Percentiles rank a stretch among this genome's conserved stretches.
Evolutionary conservation across 2,888 invertebrate genomes (phyloP).

Genomic region (Diarsia dahlii): DNA sequence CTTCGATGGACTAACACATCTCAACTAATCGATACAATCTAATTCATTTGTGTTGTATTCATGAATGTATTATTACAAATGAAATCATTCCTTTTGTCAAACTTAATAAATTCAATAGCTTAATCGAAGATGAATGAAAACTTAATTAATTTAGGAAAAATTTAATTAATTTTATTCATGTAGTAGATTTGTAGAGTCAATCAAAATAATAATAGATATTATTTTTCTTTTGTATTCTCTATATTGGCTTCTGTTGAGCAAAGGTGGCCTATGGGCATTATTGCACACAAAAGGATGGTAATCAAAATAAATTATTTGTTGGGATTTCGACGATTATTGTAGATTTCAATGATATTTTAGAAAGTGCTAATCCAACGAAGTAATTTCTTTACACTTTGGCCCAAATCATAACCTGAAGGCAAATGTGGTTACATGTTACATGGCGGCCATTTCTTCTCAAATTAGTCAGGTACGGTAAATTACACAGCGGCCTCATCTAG

Average conservation of each 20-base stretch:
- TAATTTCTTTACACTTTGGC: conserved; percentile 20
- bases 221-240: conserved; percentile 32
- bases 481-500: neutral
- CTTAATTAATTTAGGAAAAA: conserved; percentile 46
- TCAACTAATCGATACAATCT: conserved; percentile 15
- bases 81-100: conserved; percentile 54
- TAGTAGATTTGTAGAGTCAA: conserved; percentile 15
- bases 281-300: conserved; percentile 22
- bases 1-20: conserved; percentile 13
- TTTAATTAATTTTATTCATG: conserved; percentile 61
- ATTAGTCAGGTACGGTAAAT: neutral
- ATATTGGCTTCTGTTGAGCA: conserved; percentile 47
- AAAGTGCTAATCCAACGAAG: conserved; percentile 39
- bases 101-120: conserved; percentile 51
- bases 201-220: conserved; percentile 28
- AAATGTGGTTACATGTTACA: conserved; percentile 2
- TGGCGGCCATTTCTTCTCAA: neutral
- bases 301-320: conserved; percentile 46
- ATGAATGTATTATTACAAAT: conserved; percentile 38
- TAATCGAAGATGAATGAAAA: conserved; percentile 53
- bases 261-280: conserved; percentile 13
- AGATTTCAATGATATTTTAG: conserved; percentile 36
- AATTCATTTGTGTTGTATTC: conserved; percentile 24
- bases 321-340: conserved; percentile 28
- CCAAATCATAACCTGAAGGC: neutral